Evolutionary conservation across 2,797 vertebrate genomes (phyloP).

Genomic region (Alectoris magna): DNA sequence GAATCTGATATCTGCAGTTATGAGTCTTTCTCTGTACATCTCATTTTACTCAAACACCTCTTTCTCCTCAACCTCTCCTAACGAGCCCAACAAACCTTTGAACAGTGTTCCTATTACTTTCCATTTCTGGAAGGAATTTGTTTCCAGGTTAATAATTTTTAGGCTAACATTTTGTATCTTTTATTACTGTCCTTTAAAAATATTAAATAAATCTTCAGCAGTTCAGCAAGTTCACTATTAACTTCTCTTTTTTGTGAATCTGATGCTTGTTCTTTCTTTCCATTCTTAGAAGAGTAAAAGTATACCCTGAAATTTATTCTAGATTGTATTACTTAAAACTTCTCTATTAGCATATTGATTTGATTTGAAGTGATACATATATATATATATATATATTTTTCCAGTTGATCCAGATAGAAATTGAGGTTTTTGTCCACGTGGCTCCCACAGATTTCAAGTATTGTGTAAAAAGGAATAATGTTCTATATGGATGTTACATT

Average conservation of each 20-base stretch:
- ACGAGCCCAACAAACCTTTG: neutral
- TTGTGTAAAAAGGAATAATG: neutral
- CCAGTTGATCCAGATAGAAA: neutral
- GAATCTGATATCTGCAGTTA: neutral
- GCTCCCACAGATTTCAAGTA: neutral
- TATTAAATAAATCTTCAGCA: neutral
- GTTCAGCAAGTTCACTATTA: neutral
- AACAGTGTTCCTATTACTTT: neutral
- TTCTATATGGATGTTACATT: neutral
- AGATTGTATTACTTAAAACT: neutral
- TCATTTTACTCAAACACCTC: neutral
- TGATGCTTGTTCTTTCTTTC: neutral
- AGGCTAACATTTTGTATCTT: neutral
- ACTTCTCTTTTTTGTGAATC: neutral
- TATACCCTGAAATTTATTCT: neutral
- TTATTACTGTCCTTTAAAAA: neutral
- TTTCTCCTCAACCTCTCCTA: neutral
- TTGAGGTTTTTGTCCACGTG: neutral
- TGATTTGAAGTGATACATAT: neutral
- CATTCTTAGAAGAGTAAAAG: neutral
- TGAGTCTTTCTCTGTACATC: neutral
- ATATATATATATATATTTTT: neutral
- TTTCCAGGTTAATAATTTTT: neutral
- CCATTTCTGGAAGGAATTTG: neutral
- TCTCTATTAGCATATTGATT: neutral